Conservation (phyloP, 1,140 invertebrate species). For the Drosophila murphyi region DNA sequence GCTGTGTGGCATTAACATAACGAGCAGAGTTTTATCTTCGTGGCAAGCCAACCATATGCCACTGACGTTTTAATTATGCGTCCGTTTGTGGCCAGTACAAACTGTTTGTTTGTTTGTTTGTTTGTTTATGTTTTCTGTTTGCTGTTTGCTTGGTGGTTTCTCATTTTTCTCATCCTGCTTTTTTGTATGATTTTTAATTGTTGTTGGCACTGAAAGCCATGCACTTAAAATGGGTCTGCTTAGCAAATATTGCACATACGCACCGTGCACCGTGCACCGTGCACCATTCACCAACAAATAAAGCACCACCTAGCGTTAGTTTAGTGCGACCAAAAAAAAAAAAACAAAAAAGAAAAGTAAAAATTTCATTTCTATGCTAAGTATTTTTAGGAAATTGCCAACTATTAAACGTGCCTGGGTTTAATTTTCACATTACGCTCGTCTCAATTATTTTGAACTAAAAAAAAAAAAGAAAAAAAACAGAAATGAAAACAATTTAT, state of each 20-base stretch:
- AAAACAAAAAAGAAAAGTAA: constrained; percentile 39
- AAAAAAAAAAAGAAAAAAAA: no score
- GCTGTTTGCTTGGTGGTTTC: constrained; percentile 22
- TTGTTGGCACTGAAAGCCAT: constrained; percentile 73
- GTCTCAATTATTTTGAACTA: constrained; percentile 15
- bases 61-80: constrained; percentile 80
- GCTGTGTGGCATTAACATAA: constrained; percentile 37
- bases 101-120: constrained; percentile 19
- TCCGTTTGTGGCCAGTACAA: constrained; percentile 60
- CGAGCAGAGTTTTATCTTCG: constrained; percentile 63
- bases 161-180: constrained; percentile 14
- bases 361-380: constrained; percentile 50
- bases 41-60: constrained; percentile 72
- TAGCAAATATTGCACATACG: constrained; percentile 62
- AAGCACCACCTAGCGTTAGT: constrained; percentile 39
- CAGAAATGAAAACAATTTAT: constrained; percentile 29
- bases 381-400: constrained; percentile 68
- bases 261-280: constrained; percentile 52
- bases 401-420: constrained; percentile 66
- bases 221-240: constrained; percentile 55
- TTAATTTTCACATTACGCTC: constrained; percentile 6
- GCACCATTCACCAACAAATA: constrained; percentile 1
- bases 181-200: constrained; percentile 21
- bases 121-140: constrained; percentile 32
- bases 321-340: constrained; percentile 13